phyloP scores from a whole-genome alignment of 2,888 invertebrate genomes.

The Epinotia demarniana region DNA sequence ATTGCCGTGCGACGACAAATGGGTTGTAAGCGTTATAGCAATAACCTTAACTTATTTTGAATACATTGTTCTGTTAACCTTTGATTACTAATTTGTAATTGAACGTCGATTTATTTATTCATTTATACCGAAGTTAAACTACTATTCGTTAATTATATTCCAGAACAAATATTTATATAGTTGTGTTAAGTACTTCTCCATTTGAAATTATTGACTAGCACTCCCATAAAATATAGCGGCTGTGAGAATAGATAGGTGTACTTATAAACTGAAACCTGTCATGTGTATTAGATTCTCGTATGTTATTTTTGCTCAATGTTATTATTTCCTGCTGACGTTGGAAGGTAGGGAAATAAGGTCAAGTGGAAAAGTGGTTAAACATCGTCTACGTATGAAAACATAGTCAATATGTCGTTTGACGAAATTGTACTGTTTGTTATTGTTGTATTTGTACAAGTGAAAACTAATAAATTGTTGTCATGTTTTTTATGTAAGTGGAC shows the following conservation, averaged over 20 bases:
- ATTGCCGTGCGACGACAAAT: constrained; percentile 7
- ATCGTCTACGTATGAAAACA: constrained; percentile 27
- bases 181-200: constrained; percentile 22
- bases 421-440: constrained; percentile 46
- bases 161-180: constrained; percentile 35
- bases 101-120: constrained; percentile 31
- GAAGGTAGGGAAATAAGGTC: constrained; percentile 9
- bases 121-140: constrained; percentile 31
- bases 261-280: background rate
- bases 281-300: background rate
- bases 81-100: constrained; percentile 23
- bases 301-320: background rate
- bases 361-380: constrained; percentile 21
- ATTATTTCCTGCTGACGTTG: background rate
- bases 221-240: constrained; percentile 17
- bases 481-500: constrained; percentile 57
- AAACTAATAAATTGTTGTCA: constrained; percentile 49
- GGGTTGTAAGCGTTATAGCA: constrained; percentile 1
- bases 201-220: constrained; percentile 26
- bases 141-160: constrained; percentile 23
- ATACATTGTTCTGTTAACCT: constrained; percentile 34
- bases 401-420: constrained; percentile 38
- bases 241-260: constrained; percentile 30
- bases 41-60: constrained; percentile 20
- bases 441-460: constrained; percentile 47